Conservation (phyloP, 2,113 vertebrate species). For the Mesembrinibis cayennensis region DNA sequence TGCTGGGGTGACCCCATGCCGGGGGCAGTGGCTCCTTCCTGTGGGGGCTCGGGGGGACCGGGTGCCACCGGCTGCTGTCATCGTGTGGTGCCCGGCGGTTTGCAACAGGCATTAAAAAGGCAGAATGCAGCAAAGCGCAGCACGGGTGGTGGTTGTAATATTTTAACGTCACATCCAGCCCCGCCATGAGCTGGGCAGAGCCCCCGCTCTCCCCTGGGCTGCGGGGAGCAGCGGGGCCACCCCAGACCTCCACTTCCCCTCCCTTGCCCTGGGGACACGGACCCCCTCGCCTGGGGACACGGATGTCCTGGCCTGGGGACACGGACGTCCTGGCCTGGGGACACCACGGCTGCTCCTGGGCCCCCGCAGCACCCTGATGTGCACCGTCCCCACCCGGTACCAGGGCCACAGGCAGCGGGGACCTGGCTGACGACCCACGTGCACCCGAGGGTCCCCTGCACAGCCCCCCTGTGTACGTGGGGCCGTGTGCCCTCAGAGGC, state of each 20-base stretch:
- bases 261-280: not conserved
- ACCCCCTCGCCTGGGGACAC: not conserved
- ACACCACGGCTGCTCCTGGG: not conserved
- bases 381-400: rapidly evolving
- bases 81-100: not conserved
- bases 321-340: not conserved
- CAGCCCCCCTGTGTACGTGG: not conserved
- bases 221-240: rapidly evolving
- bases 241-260: not conserved
- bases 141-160: not conserved
- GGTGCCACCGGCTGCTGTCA: not conserved
- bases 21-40: not conserved
- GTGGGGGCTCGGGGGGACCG: rapidly evolving
- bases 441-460: not conserved
- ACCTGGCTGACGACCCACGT: not conserved
- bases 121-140: not conserved
- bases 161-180: not conserved
- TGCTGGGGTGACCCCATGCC: not conserved
- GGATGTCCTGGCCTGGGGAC: not conserved
- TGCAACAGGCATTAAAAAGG: not conserved
- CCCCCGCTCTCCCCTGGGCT: rapidly evolving
- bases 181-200: not conserved
- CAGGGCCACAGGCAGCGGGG: not conserved
- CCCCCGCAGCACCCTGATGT: rapidly evolving
- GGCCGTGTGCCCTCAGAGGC: not conserved